These are phyloP conservation scores for Cynopterus brachyotis DNA, from an alignment of 2,113 vertebrate species.

Conservation along the genomic window DNA sequence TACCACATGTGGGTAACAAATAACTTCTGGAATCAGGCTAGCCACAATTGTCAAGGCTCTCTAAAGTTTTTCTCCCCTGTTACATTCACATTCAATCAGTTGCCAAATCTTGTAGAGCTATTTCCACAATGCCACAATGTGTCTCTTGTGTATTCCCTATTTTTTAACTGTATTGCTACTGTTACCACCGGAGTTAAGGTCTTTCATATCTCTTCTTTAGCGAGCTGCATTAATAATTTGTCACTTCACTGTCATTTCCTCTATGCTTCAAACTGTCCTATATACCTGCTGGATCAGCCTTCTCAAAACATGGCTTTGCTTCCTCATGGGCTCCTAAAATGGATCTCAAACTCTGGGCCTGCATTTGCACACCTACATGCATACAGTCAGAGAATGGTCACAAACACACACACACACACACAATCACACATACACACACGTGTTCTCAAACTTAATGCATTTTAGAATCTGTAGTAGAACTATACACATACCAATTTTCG, in stretches of 20 bases:
- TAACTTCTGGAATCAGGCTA: constrained; percentile 65
- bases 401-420: background rate
- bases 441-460: background rate
- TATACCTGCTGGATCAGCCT: background rate
- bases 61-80: background rate
- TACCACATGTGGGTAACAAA: constrained; percentile 74
- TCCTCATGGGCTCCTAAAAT: background rate
- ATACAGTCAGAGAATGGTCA: background rate
- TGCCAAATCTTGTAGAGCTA: background rate
- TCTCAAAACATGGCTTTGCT: background rate
- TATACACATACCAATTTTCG: background rate
- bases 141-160: background rate
- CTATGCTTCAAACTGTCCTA: background rate
- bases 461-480: background rate
- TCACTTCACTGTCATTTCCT: background rate
- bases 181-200: background rate
- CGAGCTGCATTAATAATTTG: background rate
- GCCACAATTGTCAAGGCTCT: constrained; percentile 22
- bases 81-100: constrained; percentile 32
- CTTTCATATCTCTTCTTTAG: background rate
- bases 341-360: background rate
- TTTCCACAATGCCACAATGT: background rate
- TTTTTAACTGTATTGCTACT: background rate
- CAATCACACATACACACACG: background rate
- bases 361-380: background rate